Base-by-base conservation (phyloP, 2,797 vertebrate genomes). In the Spinus olivaceus region DNA sequence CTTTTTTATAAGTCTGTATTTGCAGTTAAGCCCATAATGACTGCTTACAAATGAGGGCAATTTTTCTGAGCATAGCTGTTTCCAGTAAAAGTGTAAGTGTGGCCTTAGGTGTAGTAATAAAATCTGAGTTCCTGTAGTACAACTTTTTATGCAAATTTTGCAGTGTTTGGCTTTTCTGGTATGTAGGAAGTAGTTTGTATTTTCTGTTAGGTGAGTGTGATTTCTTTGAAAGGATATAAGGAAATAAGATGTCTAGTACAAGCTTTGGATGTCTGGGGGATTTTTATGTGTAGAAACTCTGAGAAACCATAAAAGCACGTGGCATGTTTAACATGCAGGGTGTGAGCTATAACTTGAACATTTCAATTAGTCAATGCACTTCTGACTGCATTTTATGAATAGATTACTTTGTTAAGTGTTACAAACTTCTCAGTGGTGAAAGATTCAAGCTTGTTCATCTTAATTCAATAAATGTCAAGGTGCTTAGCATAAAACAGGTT, bases 251-350 rank as follows among this genome's bases (percentile, higher is more conserved):
- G 27, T 61, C 39, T 63, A 46, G 12, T 32, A 46, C 27, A 65
- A 53, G 32, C 46, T 61, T 37, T 47, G 63, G 47, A 50, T 50
- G 24, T 24, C 6, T 51, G 19, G 12, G 11, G 6, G 0, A 2
- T 12, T 61, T 61, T 63, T 60, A 14, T 39, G 9, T 44, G 8
- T 44, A 42, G 39, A 70, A 83, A 59, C 35, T 44, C 27, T 14
- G 54, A 90, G 35, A 80, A 66, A 54, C 42, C 4, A 7, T 67
- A 50, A 61, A 87, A 90, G 12, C 44, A 27, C 2, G 1, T 41
- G 6, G 21, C 1, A 1, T 16, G 7, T 49, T 67, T 77, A 54
- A 33, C 2, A 4, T n/a, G 4, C 42, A 53, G n/a, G 3, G 10
- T 77, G 8, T 82, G 42, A 84, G 14, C 19, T 84, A 2, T 57